Base-by-base conservation (phyloP, 1,140 invertebrate species). In the Lordiphosa mommai region DNA sequence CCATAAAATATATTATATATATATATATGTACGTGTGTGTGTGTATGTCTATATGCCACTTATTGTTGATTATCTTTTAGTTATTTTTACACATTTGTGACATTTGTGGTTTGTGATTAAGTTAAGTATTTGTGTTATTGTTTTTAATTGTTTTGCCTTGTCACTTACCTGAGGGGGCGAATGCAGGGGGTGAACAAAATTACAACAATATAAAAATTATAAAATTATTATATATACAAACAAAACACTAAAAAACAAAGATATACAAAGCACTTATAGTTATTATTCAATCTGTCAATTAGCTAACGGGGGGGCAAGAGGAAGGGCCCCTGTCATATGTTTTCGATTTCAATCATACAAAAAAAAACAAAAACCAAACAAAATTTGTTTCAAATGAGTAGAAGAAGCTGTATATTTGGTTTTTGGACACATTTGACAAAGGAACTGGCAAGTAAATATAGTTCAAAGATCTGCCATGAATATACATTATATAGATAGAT, bases 401-500 rank as follows among this genome's bases (percentile, higher is more conserved):
- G 20, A 23, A 23, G 20, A 23, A 10, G 40, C 40, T 27, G 27
- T 20, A 41, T 23, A 5, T 41, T 41, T 40, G 16, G 37, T 41
- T 41, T 41, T 41, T 41, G 23, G 43, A 27, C 16, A 12, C 27
- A 16, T 49, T 10, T 48, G 60, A 64, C 71, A 64, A 70, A 57
- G 55, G 65, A 67, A 76, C 55, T 48, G 36, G 46, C 44, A 36
- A 70, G 56, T 73, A 73, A 69, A 79, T 80, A 80, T 67, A 68
- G 63, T 67, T 67, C 41, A 59, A 59, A 67, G 52, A 67, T 67
- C 61, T 56, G 63, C 49, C 59, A 50, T 56, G 61, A 64, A 65
- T 36, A 48, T 36, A 47, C 10, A 34, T 12, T 58, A 13, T 48
- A 34, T 12, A 38, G 13, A 29, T 34, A 1, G 47, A 8, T 57